A percentile compares a stretch with the other conserved stretches of the same genome.
These are phyloP conservation scores for Synergus gifuensis DNA, from an alignment of 2,888 invertebrate species.

Conservation along the genomic window DNA sequence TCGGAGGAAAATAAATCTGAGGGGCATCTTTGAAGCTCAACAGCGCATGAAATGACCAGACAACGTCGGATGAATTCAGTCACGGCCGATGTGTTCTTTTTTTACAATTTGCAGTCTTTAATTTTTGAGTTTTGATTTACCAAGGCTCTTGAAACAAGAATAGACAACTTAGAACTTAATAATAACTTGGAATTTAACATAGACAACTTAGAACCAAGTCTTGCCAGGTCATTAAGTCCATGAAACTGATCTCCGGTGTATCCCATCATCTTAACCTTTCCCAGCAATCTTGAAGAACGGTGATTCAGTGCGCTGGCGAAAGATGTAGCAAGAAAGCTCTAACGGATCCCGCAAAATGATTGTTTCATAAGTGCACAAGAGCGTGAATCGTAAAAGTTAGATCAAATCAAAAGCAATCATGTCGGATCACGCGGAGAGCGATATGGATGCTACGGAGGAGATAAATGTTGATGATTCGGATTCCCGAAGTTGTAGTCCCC, in stretches of 20 bases:
- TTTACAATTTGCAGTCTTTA: background rate
- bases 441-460: slow-evolving; percentile 74
- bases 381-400: slow-evolving; percentile 12
- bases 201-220: background rate
- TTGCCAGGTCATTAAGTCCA: background rate
- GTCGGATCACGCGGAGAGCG: slow-evolving; percentile 74
- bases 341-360: background rate
- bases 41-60: slow-evolving; percentile 37
- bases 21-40: slow-evolving; percentile 13
- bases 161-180: too few species aligned
- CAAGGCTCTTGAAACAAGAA: background rate
- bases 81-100: slow-evolving; percentile 12
- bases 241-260: background rate
- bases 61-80: slow-evolving; percentile 22
- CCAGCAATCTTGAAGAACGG: background rate
- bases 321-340: slow-evolving; percentile 15
- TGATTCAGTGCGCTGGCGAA: background rate
- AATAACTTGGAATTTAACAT: too few species aligned
- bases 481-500: slow-evolving; percentile 71
- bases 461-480: slow-evolving; percentile 76
- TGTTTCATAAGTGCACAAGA: background rate
- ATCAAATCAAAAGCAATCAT: slow-evolving; percentile 53
- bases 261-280: background rate
- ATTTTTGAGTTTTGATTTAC: background rate
- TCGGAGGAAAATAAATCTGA: slow-evolving; percentile 9